phyloP scores from a whole-genome alignment of 2,797 vertebrate species.

The Parauchenoglanis ngamensis region DNA sequence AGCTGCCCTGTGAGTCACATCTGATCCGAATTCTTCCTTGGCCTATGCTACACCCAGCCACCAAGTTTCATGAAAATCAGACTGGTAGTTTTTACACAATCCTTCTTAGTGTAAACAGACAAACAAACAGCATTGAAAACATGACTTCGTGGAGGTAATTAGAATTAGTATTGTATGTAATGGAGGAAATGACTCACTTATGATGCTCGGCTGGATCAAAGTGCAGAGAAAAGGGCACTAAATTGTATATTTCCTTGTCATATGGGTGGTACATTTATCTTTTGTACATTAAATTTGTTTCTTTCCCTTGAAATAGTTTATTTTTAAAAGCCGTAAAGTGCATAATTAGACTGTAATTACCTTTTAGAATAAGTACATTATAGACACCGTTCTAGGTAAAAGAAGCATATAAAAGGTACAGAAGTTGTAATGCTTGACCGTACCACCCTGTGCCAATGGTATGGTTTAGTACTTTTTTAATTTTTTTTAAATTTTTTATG shows the following conservation, averaged over 20 bases:
- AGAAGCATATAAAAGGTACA: neutral
- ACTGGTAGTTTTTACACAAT: too few species aligned
- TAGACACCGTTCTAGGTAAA: neutral
- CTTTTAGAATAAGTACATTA: neutral
- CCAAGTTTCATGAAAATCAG: too few species aligned
- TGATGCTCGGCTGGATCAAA: neutral
- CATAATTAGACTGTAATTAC: neutral
- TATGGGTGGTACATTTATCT: neutral
- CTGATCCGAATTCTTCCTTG: too few species aligned
- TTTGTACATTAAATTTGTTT: neutral
- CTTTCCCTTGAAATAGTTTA: neutral
- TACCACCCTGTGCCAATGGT: neutral
- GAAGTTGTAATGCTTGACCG: neutral
- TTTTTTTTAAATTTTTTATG: neutral
- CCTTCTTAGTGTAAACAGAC: too few species aligned
- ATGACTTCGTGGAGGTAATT: neutral
- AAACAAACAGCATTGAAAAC: too few species aligned
- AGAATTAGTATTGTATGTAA: neutral
- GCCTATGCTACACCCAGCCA: too few species aligned
- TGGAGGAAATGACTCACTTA: slow-evolving; percentile 8
- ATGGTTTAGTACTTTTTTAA: neutral
- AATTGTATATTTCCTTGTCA: neutral
- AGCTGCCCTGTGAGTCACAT: too few species aligned
- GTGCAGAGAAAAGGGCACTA: neutral
- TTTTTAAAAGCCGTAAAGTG: neutral